Evolutionary conservation across 2,888 invertebrate genomes (phyloP), one percentile per base, ranked within the genome.

Genomic region (Athalia cordata): DNA sequence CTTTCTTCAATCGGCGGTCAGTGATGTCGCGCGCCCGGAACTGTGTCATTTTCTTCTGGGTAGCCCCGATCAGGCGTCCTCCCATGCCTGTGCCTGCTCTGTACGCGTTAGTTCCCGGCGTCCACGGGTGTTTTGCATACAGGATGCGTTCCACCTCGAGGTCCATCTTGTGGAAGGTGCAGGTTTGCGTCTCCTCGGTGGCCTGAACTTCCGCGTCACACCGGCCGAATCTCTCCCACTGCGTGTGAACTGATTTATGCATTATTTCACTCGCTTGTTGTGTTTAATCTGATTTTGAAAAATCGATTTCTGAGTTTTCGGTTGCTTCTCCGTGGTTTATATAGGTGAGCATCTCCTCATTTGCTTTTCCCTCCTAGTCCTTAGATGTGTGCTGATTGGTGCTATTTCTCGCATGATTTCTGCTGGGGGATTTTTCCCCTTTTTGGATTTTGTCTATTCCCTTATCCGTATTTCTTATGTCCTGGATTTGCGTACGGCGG

Each of bases 31-130:
- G 9, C 91, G 91, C 84, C 90, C 91, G 0, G 91, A 91, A 81
- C 91, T 91, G 79, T 91, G 91, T 0, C 91, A 92, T 81, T 91
- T 91, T 78, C 91, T 91, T 65, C 3, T 7, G 6, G 5, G 43
- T 8, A 6, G 5, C 5, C 65, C 8, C 47, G n/a, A n/a, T 13
- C 5, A 13, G n/a, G 8, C 47, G 11, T 7, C 47, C 7, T 3
- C 47, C 47, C 8, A 3, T 45, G 11, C n/a, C 9, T 4, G n/a
- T 5, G 4, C 47, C 65, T 2, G 3, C 2, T 3, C 6, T 11
- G n/a, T 65, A 65, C 45, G 43, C 11, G 0, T 47, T 47, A 3
- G 3, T 3, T 3, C 9, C 45, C 3, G 9, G 7, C 9, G n/a
- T 45, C 65, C 65, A 65, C n/a, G 5, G 5, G 4, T 47, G n/a